These are phyloP conservation scores for Melinopterus prodromus DNA, from an alignment of 2,888 invertebrate genomes.

Conservation along the genomic window DNA sequence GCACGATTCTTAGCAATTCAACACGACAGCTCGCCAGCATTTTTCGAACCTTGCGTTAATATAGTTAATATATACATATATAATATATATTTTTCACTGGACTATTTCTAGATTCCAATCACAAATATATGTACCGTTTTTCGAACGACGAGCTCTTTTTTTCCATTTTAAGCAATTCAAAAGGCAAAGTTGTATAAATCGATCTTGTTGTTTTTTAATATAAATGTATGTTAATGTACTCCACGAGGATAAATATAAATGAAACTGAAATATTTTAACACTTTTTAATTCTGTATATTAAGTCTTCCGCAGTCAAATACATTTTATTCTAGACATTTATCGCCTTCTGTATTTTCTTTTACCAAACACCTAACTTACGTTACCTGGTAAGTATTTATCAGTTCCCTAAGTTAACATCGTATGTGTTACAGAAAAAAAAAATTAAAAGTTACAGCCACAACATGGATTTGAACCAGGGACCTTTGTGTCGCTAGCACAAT, in stretches of 20 bases:
- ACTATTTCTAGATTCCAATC: slow-evolving; percentile 54
- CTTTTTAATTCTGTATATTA: slow-evolving; percentile 34
- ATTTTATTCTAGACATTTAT: slow-evolving; percentile 18
- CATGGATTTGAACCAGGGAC: no score
- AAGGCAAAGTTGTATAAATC: slow-evolving; percentile 55
- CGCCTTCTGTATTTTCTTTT: background rate
- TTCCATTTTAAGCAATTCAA: slow-evolving; percentile 44
- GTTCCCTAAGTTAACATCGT: background rate
- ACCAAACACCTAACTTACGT: background rate
- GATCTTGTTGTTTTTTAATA: slow-evolving; percentile 59
- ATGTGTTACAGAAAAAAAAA: background rate
- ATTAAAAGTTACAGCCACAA: no score
- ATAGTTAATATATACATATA: slow-evolving; percentile 50
- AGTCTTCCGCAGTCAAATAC: slow-evolving; percentile 32
- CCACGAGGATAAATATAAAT: slow-evolving; percentile 58
- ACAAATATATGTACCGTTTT: slow-evolving; percentile 54
- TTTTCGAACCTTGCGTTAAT: slow-evolving; percentile 51
- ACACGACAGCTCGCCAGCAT: slow-evolving; percentile 50
- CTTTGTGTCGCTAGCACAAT: no score
- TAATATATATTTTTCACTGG: slow-evolving; percentile 55
- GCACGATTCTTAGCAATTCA: slow-evolving; percentile 31
- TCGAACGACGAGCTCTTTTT: slow-evolving; percentile 38
- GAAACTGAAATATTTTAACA: slow-evolving; percentile 50
- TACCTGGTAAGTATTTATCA: background rate
- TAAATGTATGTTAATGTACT: slow-evolving; percentile 59